phyloP scores from a whole-genome alignment of 2,888 invertebrate species.

The Acleris sparsana region DNA sequence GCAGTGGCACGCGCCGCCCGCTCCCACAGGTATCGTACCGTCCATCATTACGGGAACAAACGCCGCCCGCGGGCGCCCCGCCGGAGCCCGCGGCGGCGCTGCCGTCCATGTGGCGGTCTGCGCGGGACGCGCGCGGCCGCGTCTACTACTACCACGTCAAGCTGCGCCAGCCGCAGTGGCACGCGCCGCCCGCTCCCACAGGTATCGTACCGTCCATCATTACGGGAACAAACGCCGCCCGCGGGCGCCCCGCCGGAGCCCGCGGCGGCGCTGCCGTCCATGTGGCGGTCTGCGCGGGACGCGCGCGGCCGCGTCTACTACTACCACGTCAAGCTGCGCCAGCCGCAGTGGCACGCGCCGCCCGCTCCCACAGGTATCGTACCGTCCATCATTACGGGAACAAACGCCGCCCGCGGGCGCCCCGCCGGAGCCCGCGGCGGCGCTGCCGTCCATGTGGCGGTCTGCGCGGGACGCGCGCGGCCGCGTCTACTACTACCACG shows the following conservation, averaged over 20 bases:
- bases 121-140: conserved; percentile 91
- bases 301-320: conserved; percentile 94
- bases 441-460: conserved; percentile 94
- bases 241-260: neutral
- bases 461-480: conserved; percentile 92
- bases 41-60: too few relatives aligned
- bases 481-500: conserved; percentile 95
- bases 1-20: conserved; percentile 91
- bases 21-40: conserved; percentile 73
- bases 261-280: conserved; percentile 87
- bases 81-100: conserved; percentile 75
- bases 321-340: conserved; percentile 91
- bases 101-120: conserved; percentile 94
- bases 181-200: conserved; percentile 87
- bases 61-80: neutral
- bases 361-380: conserved; percentile 80
- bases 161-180: conserved; percentile 90
- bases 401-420: neutral
- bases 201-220: conserved; percentile 40
- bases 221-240: too few relatives aligned
- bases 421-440: conserved; percentile 51
- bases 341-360: conserved; percentile 92
- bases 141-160: conserved; percentile 96
- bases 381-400: too few relatives aligned
- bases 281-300: conserved; percentile 95